A percentile compares a stretch with the other conserved stretches of the same genome.
Conservation (phyloP, 1,140 invertebrate species). For the Hylyphantes graminicola region DNA sequence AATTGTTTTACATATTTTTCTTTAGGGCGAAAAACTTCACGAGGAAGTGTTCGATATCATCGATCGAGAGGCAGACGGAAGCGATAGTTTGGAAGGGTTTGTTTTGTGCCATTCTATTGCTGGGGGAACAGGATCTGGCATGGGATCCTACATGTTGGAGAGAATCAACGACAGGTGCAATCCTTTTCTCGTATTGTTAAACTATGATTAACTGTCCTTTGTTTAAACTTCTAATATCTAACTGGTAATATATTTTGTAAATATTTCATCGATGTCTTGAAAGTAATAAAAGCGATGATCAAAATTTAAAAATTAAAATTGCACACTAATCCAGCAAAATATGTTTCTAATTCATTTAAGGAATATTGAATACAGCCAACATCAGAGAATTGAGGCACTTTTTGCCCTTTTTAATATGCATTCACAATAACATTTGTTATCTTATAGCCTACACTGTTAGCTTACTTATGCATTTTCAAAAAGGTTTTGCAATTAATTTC, state of each 20-base stretch:
- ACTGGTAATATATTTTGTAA: background rate
- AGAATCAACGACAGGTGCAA: constrained; percentile 70
- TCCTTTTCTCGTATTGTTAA: background rate
- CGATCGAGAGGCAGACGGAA: constrained; percentile 97
- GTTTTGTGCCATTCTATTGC: constrained; percentile 99
- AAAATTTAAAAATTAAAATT: no score
- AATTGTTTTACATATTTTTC: constrained; percentile 8
- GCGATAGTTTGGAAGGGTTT: constrained; percentile 98
- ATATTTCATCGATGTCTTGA: no score
- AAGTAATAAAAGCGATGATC: no score
- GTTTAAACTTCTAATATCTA: background rate
- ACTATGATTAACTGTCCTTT: background rate
- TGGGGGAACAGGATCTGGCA: constrained; percentile 96
- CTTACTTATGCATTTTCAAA: no score
- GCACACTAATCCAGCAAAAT: no score
- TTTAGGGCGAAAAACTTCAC: constrained; percentile 85
- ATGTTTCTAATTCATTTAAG: no score
- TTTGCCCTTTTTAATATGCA: no score
- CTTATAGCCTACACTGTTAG: no score
- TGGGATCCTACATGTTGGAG: constrained; percentile 74
- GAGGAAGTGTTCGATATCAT: constrained; percentile 99
- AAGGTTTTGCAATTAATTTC: no score
- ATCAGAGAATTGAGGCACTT: no score
- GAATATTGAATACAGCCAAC: no score
- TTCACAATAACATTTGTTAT: no score